Conservation (phyloP, 2,888 invertebrate genomes). For the Pseudanteris insignis region DNA sequence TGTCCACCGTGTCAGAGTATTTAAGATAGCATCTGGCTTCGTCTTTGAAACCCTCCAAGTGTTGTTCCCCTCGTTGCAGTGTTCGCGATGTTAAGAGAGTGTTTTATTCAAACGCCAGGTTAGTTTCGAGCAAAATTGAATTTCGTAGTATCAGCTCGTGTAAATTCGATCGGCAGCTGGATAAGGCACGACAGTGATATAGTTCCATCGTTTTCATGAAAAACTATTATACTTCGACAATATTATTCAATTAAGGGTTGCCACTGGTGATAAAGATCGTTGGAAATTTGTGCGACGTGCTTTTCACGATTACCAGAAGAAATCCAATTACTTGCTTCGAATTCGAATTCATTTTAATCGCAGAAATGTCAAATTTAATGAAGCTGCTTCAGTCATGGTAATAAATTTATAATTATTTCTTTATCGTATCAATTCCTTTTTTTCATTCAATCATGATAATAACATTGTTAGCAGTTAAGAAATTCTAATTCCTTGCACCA, state of each 20-base stretch:
- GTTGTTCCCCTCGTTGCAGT: conserved; percentile 10
- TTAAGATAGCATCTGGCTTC: conserved; percentile 42
- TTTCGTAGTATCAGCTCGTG: conserved; percentile 37
- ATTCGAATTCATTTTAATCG: not conserved
- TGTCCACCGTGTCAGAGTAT: conserved; percentile 15
- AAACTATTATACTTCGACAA: conserved; percentile 23
- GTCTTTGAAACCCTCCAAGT: conserved; percentile 41
- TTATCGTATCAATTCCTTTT: no score
- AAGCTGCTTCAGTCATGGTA: conserved; percentile 18
- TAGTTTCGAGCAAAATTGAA: conserved; percentile 34
- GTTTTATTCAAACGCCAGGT: conserved; percentile 39
- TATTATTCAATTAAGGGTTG: conserved; percentile 34
- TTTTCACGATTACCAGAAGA: not conserved
- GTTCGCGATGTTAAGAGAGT: conserved; percentile 24
- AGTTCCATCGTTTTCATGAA: conserved; percentile 31
- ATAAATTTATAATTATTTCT: no score
- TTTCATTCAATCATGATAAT: no score
- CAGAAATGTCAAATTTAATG: conserved; percentile 20
- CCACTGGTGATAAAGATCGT: conserved; percentile 24
- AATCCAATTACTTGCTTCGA: not conserved
- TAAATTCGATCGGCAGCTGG: conserved; percentile 31
- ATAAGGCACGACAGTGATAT: conserved; percentile 40
- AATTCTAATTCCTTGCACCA: no score
- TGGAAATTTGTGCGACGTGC: conserved; percentile 13
- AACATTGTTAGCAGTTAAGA: no score